phyloP scores from a whole-genome alignment of 2,888 invertebrate species.

The Xanthia icteritia region DNA sequence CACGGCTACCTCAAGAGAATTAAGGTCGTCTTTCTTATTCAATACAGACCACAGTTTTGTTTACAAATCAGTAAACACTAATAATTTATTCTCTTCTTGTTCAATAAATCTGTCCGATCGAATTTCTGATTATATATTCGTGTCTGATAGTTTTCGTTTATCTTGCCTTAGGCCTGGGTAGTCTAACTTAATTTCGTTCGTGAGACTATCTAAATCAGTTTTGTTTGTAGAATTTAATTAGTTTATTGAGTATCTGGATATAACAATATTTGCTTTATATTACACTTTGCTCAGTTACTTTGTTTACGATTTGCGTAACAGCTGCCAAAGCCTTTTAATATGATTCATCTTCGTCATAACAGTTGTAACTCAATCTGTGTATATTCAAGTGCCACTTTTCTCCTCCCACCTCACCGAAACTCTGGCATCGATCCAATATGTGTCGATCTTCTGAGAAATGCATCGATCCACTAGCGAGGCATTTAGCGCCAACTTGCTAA shows the following conservation, averaged over 20 bases:
- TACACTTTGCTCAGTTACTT: conserved; percentile 5
- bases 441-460: conserved; percentile 84
- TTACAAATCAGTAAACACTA: conserved; percentile 58
- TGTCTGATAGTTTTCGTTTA: conserved; percentile 27
- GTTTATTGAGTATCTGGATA: conserved; percentile 17
- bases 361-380: conserved; percentile 70
- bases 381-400: conserved; percentile 75
- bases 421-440: conserved; percentile 83
- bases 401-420: conserved; percentile 69
- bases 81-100: conserved; percentile 56
- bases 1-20: conserved; percentile 57
- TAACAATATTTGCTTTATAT: conserved; percentile 18
- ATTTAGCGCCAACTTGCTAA: conserved; percentile 77
- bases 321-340: conserved; percentile 59
- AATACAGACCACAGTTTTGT: conserved; percentile 55
- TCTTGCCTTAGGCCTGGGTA: conserved; percentile 13
- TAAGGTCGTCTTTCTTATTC: conserved; percentile 62
- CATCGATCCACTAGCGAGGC: conserved; percentile 75
- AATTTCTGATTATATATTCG: conserved; percentile 37
- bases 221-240: conserved; percentile 23
- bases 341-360: conserved; percentile 70
- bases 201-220: conserved; percentile 12
- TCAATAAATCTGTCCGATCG: conserved; percentile 44
- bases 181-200: conserved; percentile 17
- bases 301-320: conserved; percentile 43